phyloP scores from a whole-genome alignment of 2,888 invertebrate genomes.

The Rotaria magnacalcarata region DNA sequence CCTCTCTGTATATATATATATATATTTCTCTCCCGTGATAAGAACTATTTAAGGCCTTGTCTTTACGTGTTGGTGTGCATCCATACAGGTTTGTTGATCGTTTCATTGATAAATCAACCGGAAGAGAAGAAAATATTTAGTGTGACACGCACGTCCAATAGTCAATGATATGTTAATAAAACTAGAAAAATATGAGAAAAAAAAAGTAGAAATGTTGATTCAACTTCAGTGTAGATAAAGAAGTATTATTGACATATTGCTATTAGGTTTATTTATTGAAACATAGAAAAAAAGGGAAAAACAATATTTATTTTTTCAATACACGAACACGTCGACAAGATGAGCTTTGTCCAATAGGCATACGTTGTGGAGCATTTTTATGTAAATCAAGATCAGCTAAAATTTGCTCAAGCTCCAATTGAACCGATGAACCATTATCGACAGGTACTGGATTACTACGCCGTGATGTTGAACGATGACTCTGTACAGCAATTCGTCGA shows the following conservation, averaged over 20 bases:
- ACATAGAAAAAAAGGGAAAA: not conserved
- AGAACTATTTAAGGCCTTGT: not conserved
- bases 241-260: constrained; percentile 1
- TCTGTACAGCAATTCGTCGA: constrained; percentile 24
- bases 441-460: not conserved
- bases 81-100: not conserved
- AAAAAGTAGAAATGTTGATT: not conserved
- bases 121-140: constrained; percentile 2
- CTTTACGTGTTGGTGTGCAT: not conserved
- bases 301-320: not conserved
- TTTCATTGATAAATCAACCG: constrained; percentile 16
- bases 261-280: not conserved
- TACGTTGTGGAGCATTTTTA: constrained; percentile 35
- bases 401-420: not conserved
- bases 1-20: not conserved
- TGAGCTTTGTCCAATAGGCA: not conserved
- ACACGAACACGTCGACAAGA: not conserved
- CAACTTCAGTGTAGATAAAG: not conserved
- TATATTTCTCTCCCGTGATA: not conserved
- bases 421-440: not conserved
- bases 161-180: not conserved
- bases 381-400: constrained; percentile 2
- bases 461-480: not conserved
- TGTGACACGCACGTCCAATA: not conserved
- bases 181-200: not conserved